Evolutionary conservation across 2,797 vertebrate genomes (phyloP).

Genomic region (Platyrinchus mystaceus): DNA sequence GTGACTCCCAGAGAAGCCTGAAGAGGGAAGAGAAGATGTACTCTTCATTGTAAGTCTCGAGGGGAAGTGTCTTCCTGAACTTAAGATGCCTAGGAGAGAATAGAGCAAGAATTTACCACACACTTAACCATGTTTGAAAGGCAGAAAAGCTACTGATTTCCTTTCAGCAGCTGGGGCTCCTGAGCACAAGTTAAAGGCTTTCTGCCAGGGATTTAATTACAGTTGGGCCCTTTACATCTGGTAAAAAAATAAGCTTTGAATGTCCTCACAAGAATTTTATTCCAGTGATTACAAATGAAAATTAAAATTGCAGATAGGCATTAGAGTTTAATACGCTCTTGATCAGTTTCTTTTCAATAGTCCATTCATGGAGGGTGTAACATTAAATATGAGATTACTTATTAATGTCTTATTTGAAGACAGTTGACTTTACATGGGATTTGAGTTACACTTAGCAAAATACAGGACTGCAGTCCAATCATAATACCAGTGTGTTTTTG

Average conservation of each 20-base stretch:
- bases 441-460: not conserved
- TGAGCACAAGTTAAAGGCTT: not conserved
- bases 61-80: not conserved
- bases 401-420: not conserved
- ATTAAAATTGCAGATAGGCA: not conserved
- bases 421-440: not conserved
- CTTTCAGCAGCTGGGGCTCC: not conserved
- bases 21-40: not conserved
- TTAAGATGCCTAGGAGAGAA: not conserved
- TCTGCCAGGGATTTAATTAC: not conserved
- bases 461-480: not conserved
- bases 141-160: not conserved
- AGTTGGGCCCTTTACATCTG: not conserved
- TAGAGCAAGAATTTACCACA: not conserved
- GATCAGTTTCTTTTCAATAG: not conserved
- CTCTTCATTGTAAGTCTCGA: not conserved
- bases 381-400: not conserved
- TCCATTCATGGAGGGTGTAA: not conserved
- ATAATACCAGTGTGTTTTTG: not conserved
- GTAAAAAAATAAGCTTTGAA: not conserved
- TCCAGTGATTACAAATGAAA: not conserved
- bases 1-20: not conserved
- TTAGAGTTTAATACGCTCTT: not conserved
- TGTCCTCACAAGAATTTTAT: not conserved
- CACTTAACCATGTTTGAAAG: not conserved